phyloP scores from a whole-genome alignment of 2,113 vertebrate species.

The Macaca fascicularis region T2T-MFA8v1.1 NC_088394.1:7870001-7870500 shows the following conservation, averaged over 20 bases:
- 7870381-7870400: not conserved
- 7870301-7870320: not conserved
- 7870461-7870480: no score
- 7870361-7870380: not conserved
- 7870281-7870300: not conserved
- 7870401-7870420: not conserved
- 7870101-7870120: not conserved
- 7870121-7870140: no score
- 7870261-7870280: not conserved
- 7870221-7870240: not conserved
- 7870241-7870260: not conserved
- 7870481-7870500: no score
- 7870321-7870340: not conserved
- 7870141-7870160: no score
- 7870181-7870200: not conserved
- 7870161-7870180: rapidly evolving
- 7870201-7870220: no score
- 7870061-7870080: not conserved
- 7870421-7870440: not conserved
- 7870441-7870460: not conserved
- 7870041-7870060: not conserved
- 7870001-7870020: not conserved
- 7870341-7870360: not conserved
- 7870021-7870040: not conserved
- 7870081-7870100: not conserved